These are phyloP conservation scores for Aculops lycopersici DNA, from an alignment of 1,140 invertebrate species.

Conservation along the genomic window DNA sequence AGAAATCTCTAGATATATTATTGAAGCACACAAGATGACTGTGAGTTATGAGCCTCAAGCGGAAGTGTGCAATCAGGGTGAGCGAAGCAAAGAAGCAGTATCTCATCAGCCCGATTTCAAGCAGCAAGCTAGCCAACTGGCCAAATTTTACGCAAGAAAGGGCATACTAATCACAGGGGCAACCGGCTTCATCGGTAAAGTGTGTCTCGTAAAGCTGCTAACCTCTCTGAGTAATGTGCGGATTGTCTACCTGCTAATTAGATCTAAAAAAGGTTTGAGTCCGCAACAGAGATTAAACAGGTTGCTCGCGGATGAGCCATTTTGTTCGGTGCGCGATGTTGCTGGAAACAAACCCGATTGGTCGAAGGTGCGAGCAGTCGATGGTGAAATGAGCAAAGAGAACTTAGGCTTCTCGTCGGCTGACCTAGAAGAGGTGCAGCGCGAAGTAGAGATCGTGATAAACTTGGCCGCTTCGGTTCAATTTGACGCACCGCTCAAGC, in stretches of 20 bases:
- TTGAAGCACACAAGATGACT: too few relatives aligned
- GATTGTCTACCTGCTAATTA: constrained; percentile 18
- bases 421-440: constrained; percentile 32
- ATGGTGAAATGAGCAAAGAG: constrained; percentile 56
- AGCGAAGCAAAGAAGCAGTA: too few relatives aligned
- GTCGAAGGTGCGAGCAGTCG: constrained; percentile 47
- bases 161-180: constrained; percentile 28
- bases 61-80: too few relatives aligned
- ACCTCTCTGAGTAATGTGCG: too few relatives aligned
- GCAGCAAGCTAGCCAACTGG: too few relatives aligned
- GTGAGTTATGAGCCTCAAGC: too few relatives aligned
- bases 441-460: constrained; percentile 18
- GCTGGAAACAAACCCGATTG: too few relatives aligned
- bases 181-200: constrained; percentile 41
- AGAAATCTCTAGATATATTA: too few relatives aligned
- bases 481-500: constrained; percentile 25
- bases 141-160: constrained; percentile 25
- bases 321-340: neutral
- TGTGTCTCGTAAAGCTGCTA: too few relatives aligned
- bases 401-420: constrained; percentile 44
- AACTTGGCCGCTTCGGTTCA: constrained; percentile 21
- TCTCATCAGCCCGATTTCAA: too few relatives aligned
- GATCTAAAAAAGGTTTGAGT: constrained; percentile 16
- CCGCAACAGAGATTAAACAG: constrained; percentile 14
- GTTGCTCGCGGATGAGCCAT: constrained; percentile 8